A percentile compares a stretch with the other conserved stretches of the same genome.
Evolutionary conservation across 2,113 vertebrate genomes (phyloP).

Genomic region (Oostethus manadensis): DNA sequence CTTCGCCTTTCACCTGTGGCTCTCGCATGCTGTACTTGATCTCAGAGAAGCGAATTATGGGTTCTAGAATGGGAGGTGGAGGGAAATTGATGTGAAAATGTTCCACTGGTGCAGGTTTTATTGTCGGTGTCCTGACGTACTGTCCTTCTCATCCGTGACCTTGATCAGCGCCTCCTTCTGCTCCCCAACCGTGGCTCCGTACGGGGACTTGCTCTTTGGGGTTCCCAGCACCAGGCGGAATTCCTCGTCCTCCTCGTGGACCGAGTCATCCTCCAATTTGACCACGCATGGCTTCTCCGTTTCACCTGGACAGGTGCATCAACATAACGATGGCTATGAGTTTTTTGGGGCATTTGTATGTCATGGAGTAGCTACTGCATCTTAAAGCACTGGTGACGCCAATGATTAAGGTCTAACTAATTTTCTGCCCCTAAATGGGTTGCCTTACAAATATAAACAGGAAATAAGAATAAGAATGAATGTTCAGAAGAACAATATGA

Average conservation of each 20-base stretch:
- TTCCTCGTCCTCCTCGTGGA: slow-evolving; percentile 81
- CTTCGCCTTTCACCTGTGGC: slow-evolving; percentile 72
- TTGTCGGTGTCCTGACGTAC: slow-evolving; percentile 49
- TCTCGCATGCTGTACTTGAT: slow-evolving; percentile 79
- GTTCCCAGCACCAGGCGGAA: slow-evolving; percentile 75
- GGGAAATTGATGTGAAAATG: background rate
- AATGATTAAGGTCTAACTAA: background rate
- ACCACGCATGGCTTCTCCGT: slow-evolving; percentile 78
- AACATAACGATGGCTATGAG: too few species aligned
- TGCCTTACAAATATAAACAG: background rate
- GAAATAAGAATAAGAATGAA: too few species aligned
- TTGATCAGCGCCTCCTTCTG: slow-evolving; percentile 76
- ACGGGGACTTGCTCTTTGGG: slow-evolving; percentile 73
- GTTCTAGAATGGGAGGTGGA: slow-evolving; percentile 47
- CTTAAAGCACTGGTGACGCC: background rate
- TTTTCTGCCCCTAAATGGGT: background rate
- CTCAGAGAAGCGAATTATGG: slow-evolving; percentile 82
- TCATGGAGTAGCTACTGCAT: too few species aligned
- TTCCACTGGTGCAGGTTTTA: background rate
- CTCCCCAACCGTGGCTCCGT: slow-evolving; percentile 74
- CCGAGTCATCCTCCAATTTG: slow-evolving; percentile 71
- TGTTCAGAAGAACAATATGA: too few species aligned
- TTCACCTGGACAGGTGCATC: slow-evolving; percentile 64
- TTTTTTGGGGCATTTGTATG: background rate
- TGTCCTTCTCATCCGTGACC: slow-evolving; percentile 79